Evolutionary conservation across 1,140 invertebrate genomes (phyloP).

Genomic region (Andricus grossulariae): DNA sequence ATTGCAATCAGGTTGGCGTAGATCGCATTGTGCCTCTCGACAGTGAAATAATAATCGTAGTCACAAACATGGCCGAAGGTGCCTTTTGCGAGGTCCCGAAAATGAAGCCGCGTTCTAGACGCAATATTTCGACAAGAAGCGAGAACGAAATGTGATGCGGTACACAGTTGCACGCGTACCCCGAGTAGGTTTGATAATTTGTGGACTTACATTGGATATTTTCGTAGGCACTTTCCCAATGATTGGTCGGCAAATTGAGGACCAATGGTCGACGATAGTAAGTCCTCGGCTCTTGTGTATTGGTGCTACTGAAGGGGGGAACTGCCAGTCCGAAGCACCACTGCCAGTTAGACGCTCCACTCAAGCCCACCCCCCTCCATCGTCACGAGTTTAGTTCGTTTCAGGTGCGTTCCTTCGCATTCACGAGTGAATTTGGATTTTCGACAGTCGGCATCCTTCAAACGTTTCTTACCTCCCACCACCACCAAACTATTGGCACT

Average conservation of each 20-base stretch:
- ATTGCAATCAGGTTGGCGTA: not conserved
- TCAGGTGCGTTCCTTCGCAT: too few relatives aligned
- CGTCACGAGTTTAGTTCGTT: not conserved
- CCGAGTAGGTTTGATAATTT: conserved; percentile 80
- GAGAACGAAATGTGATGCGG: conserved; percentile 32
- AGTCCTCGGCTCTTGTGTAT: conserved; percentile 77
- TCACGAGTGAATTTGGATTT: too few relatives aligned
- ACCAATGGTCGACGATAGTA: conserved; percentile 81
- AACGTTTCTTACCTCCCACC: too few relatives aligned
- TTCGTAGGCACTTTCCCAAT: conserved; percentile 81
- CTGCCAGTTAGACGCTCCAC: conserved; percentile 37
- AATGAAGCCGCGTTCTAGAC: conserved; percentile 25
- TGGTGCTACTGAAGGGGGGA: conserved; percentile 75
- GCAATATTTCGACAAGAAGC: conserved; percentile 25
- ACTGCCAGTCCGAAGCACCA: conserved; percentile 73
- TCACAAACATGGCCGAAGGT: conserved; percentile 63
- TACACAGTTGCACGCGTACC: conserved; percentile 48
- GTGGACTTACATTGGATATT: conserved; percentile 88
- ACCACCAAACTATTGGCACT: too few relatives aligned
- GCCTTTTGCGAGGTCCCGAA: conserved; percentile 33
- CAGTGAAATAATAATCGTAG: conserved; percentile 37
- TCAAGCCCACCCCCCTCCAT: conserved; percentile 44
- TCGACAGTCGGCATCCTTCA: too few relatives aligned
- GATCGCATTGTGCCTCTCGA: not conserved
- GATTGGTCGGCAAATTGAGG: conserved; percentile 82